These are phyloP conservation scores for Amblyteles armatorius DNA, from an alignment of 2,888 invertebrate genomes.

Conservation along the genomic window DNA sequence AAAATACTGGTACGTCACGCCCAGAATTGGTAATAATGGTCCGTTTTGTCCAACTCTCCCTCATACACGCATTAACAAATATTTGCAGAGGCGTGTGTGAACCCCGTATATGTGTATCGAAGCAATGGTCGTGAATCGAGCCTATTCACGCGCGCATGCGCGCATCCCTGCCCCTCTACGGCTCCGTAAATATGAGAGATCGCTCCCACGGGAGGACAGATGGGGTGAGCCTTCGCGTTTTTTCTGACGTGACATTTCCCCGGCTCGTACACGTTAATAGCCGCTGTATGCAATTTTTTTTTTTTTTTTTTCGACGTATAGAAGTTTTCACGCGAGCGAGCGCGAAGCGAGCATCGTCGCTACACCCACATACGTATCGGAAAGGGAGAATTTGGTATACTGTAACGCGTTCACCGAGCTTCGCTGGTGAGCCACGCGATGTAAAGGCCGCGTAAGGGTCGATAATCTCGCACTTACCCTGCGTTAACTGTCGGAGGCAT, in stretches of 20 bases:
- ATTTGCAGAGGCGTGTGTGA: background rate
- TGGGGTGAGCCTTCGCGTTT: conserved; percentile 31
- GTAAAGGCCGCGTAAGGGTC: conserved; percentile 8
- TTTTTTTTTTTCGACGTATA: conserved; percentile 24
- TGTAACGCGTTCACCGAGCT: background rate
- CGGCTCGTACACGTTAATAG: conserved; percentile 38
- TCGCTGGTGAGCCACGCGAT: background rate
- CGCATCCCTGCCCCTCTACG: conserved; percentile 1
- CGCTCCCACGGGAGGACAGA: conserved; percentile 47
- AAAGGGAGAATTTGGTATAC: conserved; percentile 4
- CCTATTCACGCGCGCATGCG: conserved; percentile 14
- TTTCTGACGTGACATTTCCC: conserved; percentile 56
- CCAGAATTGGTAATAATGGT: too few relatives aligned
- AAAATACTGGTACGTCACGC: too few relatives aligned
- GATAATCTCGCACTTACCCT: conserved; percentile 25
- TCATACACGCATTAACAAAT: background rate
- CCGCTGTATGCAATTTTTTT: conserved; percentile 14
- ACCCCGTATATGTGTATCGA: background rate
- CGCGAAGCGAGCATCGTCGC: conserved; percentile 8
- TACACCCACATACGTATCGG: conserved; percentile 4
- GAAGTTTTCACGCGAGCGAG: background rate
- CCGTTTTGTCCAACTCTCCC: too few relatives aligned
- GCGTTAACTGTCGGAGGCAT: conserved; percentile 6
- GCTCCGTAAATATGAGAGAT: conserved; percentile 57
- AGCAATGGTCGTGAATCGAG: background rate